phyloP scores from a whole-genome alignment of 2,113 vertebrate species.

The Protobothrops mucrosquamatus region DNA sequence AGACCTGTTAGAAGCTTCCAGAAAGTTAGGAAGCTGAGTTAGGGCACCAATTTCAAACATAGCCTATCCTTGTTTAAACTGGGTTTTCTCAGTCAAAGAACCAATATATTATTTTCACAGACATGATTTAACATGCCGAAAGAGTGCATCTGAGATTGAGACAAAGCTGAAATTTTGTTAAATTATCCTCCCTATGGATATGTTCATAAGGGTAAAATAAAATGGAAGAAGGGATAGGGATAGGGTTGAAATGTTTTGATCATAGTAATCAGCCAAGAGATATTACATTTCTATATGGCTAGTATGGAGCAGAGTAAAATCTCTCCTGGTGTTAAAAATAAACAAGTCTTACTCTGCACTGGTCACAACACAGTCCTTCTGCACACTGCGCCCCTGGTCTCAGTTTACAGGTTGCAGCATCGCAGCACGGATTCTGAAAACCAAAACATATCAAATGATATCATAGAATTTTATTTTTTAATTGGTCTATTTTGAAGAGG shows the following conservation, averaged over 20 bases:
- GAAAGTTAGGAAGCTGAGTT: too few species aligned
- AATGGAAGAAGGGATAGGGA: too few species aligned
- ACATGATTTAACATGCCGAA: too few species aligned
- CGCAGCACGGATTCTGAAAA: conserved; percentile 59
- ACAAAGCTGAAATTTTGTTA: neutral
- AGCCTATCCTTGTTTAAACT: too few species aligned
- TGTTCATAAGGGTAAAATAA: too few species aligned
- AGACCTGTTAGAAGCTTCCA: too few species aligned
- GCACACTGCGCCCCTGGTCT: conserved; percentile 51
- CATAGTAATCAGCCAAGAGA: too few species aligned
- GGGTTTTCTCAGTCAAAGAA: neutral
- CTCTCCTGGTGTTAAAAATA: neutral
- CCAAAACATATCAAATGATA: accelerated
- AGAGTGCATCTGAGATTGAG: neutral
- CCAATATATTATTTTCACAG: too few species aligned
- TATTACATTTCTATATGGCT: too few species aligned
- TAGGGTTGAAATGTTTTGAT: too few species aligned
- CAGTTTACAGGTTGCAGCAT: conserved; percentile 64
- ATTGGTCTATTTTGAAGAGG: accelerated
- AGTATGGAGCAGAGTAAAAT: too few species aligned
- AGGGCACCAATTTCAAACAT: too few species aligned
- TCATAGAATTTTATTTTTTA: accelerated
- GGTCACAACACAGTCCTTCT: conserved; percentile 69
- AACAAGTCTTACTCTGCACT: conserved; percentile 64
- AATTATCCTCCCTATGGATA: neutral